Evolutionary conservation across 2,888 invertebrate genomes (phyloP), one percentile per base, ranked within the genome.

Genomic region (Baronia brevicornis): DNA sequence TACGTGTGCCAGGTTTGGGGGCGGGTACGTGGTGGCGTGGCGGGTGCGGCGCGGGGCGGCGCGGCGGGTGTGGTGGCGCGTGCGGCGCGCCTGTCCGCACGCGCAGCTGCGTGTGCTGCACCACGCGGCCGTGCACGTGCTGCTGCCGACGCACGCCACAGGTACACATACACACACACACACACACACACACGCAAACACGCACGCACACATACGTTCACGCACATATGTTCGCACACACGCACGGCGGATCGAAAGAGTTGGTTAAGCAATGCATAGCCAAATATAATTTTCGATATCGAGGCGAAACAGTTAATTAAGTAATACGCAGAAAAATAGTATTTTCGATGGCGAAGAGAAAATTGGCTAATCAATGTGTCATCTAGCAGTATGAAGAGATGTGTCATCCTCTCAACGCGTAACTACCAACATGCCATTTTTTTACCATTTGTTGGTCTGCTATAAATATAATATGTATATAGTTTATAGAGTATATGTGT

Each of bases 21-120:
- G 86, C 36, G 87, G 87, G 3, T 84, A 86, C 67, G 68, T 84
- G 24, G 82, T 85, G 44, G 42, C 54, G 44, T 50, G 74, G 26
- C 62, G 74, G 30, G 64, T 70, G 41, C 51, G 52, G 19, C 45
- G 56, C 23, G 51, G 65, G 38, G 46, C 11, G 32, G 42, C 12
- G 36, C 46, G 39, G 62, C 66, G 42, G 33, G 42, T 9, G 33
- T 58, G 70, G 44, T 73, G 70, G 65, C 52, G 45, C 12, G 49
- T 54, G 35, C 62, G 73, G 42, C 39, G 29, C 3, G 48, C 49
- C 34, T 61, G 72, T 44, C 70, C 82, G 8, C 60, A 55, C 47
- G 84, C 84, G 2, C 28, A 44, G 29, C 64, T 84, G 40, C 70
- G 72, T 3, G 62, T 77, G 38, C 59, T 73, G 41, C 86, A 86